A percentile compares a stretch with the other conserved stretches of the same genome.
These are phyloP conservation scores for Caenorhabditis latens DNA, from an alignment of 1,140 invertebrate genomes.

Conservation along the genomic window DNA sequence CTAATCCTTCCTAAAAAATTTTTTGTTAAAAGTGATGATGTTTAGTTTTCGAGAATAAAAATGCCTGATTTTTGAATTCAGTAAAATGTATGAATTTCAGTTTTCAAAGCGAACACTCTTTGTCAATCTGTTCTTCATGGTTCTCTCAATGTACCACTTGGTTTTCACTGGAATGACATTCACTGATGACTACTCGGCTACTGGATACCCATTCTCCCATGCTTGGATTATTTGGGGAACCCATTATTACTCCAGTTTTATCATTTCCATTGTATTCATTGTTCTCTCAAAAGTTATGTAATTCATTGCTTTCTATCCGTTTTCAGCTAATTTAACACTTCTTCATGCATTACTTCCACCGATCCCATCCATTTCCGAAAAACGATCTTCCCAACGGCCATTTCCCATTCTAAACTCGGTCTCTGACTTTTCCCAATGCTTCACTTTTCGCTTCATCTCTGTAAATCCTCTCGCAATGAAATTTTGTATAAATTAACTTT, in stretches of 20 bases:
- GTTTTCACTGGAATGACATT: constrained; percentile 50
- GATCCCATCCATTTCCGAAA: too few species aligned
- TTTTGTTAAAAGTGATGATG: too few species aligned
- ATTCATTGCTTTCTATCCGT: not conserved
- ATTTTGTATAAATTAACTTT: not conserved
- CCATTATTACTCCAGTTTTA: constrained; percentile 34
- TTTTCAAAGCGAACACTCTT: not conserved
- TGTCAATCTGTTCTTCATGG: not conserved
- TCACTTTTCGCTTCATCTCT: not conserved
- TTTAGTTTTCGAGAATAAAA: too few species aligned
- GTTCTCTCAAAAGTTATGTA: not conserved
- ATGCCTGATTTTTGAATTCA: too few species aligned
- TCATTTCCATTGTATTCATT: constrained; percentile 11
- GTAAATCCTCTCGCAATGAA: not conserved
- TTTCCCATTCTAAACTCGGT: not conserved
- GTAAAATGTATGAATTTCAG: not conserved
- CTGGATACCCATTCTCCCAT: constrained; percentile 16
- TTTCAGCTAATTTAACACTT: not conserved
- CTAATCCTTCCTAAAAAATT: too few species aligned
- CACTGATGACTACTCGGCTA: constrained; percentile 16
- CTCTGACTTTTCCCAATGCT: not conserved
- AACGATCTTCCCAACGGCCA: too few species aligned
- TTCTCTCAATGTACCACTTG: constrained; percentile 29
- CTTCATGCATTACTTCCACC: not conserved
- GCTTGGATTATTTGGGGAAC: constrained; percentile 19